Evolutionary conservation across 2,113 vertebrate species (phyloP).

Genomic region (Narcine bancroftii): DNA sequence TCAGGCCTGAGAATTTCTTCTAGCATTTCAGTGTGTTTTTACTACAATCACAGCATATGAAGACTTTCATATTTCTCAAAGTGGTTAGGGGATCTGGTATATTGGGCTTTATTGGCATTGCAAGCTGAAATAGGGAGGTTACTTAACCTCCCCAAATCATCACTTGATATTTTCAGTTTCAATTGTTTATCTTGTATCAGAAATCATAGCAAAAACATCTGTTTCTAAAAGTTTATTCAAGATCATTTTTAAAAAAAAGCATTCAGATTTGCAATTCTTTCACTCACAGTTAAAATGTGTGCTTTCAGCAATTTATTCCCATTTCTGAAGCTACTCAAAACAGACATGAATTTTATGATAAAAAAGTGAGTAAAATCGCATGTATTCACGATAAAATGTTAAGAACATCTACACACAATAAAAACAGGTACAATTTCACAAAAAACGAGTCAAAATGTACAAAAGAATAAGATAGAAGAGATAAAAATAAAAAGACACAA

Average conservation of each 20-base stretch:
- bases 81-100: no score
- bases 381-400: slow-evolving; percentile 92
- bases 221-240: slow-evolving; percentile 90
- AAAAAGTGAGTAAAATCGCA: slow-evolving; percentile 85
- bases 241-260: slow-evolving; percentile 89
- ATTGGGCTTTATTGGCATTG: no score
- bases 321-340: slow-evolving; percentile 89
- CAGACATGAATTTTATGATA: slow-evolving; percentile 86
- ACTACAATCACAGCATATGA: no score
- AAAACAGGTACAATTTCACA: slow-evolving; percentile 90
- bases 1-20: no score
- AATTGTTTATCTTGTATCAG: neutral
- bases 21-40: no score
- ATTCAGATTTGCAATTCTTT: slow-evolving; percentile 68
- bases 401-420: slow-evolving; percentile 95
- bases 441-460: slow-evolving; percentile 91
- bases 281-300: slow-evolving; percentile 89
- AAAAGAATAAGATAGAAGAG: slow-evolving; percentile 81
- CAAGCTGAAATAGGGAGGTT: no score
- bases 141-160: no score
- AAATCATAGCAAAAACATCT: slow-evolving; percentile 38
- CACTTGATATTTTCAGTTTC: neutral
- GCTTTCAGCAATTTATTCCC: slow-evolving; percentile 80
- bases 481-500: slow-evolving; percentile 66
- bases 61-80: no score